Conservation (phyloP, 2,888 invertebrate species). For the Chrysolina americana region DNA sequence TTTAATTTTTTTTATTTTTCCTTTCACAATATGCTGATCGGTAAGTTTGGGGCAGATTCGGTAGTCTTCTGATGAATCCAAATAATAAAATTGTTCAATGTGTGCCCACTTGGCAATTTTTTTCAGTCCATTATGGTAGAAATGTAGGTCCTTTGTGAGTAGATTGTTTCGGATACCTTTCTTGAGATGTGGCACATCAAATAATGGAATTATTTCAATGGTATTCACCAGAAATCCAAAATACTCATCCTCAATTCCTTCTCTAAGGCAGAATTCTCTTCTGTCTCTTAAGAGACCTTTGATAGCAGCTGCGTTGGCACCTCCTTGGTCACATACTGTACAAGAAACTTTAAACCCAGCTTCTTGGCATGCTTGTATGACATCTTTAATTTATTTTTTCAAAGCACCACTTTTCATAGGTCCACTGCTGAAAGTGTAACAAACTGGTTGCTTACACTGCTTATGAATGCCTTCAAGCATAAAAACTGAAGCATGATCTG, state of each 20-base stretch:
- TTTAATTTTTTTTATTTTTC: slow-evolving; percentile 1
- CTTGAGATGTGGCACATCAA: background rate
- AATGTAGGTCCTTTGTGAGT: background rate
- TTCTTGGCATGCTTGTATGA: slow-evolving; percentile 12
- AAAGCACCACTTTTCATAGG: too few species aligned
- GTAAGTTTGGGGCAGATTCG: slow-evolving; percentile 15
- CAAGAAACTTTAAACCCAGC: background rate
- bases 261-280: background rate
- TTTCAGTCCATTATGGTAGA: background rate
- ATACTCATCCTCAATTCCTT: background rate
- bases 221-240: background rate
- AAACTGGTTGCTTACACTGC: slow-evolving; percentile 8
- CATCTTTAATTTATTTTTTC: background rate
- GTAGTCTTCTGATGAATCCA: slow-evolving; percentile 1
- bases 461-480: slow-evolving; percentile 9
- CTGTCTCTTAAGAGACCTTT: background rate
- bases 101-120: background rate
- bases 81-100: slow-evolving; percentile 2
- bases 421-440: too few species aligned
- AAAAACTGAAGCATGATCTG: slow-evolving; percentile 11
- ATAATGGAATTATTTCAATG: background rate
- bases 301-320: background rate
- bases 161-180: background rate
- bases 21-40: slow-evolving; percentile 7
- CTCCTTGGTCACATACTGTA: background rate